Evolutionary conservation across 2,113 vertebrate genomes (phyloP).

Genomic region (Menura novaehollandiae): DNA sequence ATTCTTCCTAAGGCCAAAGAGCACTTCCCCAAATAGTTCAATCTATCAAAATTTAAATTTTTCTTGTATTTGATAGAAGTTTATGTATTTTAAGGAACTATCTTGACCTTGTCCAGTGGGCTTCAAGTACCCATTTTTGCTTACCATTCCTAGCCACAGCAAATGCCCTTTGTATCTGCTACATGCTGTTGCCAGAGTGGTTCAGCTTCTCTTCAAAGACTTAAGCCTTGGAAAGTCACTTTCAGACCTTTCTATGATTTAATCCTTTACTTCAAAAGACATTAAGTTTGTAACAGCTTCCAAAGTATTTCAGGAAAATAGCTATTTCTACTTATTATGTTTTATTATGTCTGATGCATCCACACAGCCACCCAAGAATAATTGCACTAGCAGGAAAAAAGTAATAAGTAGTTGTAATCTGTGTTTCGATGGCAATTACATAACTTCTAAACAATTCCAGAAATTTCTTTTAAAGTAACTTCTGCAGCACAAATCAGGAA

Average conservation of each 20-base stretch:
- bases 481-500: not conserved
- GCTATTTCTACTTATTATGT: not conserved
- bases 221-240: not conserved
- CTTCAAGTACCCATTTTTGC: not conserved
- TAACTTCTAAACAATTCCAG: not conserved
- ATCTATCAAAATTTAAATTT: not conserved
- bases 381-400: not conserved
- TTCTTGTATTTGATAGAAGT: not conserved
- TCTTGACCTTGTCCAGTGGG: not conserved
- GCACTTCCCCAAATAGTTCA: not conserved
- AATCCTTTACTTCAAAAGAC: not conserved
- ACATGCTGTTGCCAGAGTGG: not conserved
- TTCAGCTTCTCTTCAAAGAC: not conserved
- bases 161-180: not conserved
- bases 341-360: not conserved
- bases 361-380: not conserved
- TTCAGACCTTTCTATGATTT: not conserved
- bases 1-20: not conserved
- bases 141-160: not conserved
- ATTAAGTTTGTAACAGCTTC: not conserved
- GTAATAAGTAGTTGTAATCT: not conserved
- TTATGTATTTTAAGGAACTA: not conserved
- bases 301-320: not conserved
- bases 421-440: not conserved
- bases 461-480: conserved; percentile 4